These are phyloP conservation scores for Drosophila fungiperda DNA, from an alignment of 2,888 invertebrate species.

Conservation along the genomic window DNA sequence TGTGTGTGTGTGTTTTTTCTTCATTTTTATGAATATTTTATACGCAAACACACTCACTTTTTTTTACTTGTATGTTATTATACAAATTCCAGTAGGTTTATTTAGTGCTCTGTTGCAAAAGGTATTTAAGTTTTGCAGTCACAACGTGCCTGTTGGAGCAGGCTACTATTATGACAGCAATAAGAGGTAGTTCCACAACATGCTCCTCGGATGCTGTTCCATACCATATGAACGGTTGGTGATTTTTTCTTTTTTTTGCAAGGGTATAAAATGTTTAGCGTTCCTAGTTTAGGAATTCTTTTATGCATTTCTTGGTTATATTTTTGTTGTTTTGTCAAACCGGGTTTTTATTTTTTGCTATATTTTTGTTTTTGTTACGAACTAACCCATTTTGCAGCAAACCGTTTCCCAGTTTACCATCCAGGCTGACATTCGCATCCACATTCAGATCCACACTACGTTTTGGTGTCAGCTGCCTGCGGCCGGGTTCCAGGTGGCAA, in stretches of 20 bases:
- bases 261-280: not conserved
- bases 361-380: slow-evolving; percentile 38
- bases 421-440: slow-evolving; percentile 1
- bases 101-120: not conserved
- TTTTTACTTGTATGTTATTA: slow-evolving; percentile 36
- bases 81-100: slow-evolving; percentile 44
- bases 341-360: slow-evolving; percentile 47
- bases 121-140: not conserved
- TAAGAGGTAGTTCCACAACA: not conserved
- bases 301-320: not conserved
- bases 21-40: slow-evolving; percentile 53
- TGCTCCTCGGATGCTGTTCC: not conserved
- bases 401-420: slow-evolving; percentile 8
- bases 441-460: slow-evolving; percentile 12
- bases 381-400: slow-evolving; percentile 47
- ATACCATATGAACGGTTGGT: not conserved
- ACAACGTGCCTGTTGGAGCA: not conserved
- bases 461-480: slow-evolving; percentile 1
- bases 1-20: slow-evolving; percentile 27
- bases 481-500: slow-evolving; percentile 46
- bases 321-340: slow-evolving; percentile 52
- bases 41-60: slow-evolving; percentile 7
- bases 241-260: not conserved
- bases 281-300: not conserved
- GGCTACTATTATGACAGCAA: not conserved